A percentile compares a stretch with the other conserved stretches of the same genome.
phyloP scores from a whole-genome alignment of 2,888 invertebrate species.

The Helobdella robusta region DNA sequence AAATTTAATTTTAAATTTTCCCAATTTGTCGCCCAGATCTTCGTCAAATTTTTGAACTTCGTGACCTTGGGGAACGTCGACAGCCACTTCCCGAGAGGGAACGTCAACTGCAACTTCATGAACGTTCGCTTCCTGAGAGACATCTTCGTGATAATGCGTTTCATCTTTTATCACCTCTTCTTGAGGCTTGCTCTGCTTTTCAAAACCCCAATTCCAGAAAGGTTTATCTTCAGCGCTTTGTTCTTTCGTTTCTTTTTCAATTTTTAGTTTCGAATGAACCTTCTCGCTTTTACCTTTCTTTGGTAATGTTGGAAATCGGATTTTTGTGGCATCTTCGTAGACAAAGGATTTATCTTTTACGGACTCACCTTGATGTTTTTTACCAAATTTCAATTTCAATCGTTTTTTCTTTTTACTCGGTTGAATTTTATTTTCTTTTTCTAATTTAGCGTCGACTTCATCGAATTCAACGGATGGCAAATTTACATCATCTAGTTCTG shows the following conservation, averaged over 20 bases:
- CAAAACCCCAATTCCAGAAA: slow-evolving; percentile 18
- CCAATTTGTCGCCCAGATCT: background rate
- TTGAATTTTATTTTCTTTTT: background rate
- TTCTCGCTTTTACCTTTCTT: background rate
- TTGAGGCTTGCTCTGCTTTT: background rate
- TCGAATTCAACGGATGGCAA: slow-evolving; percentile 1
- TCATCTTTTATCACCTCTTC: slow-evolving; percentile 13
- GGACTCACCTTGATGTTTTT: slow-evolving; percentile 5
- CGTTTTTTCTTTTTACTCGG: slow-evolving; percentile 10
- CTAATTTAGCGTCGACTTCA: background rate
- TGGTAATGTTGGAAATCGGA: slow-evolving; percentile 6
- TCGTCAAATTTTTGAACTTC: slow-evolving; percentile 4
- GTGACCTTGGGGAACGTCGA: background rate
- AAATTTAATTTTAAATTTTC: slow-evolving; percentile 14
- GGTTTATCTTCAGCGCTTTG: background rate
- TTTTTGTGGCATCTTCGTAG: slow-evolving; percentile 23
- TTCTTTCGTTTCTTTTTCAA: background rate
- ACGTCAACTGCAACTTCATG: background rate
- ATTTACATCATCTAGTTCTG: background rate
- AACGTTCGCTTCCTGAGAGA: background rate
- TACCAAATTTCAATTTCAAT: too few species aligned
- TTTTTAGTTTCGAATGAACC: too few species aligned
- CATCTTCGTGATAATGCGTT: slow-evolving; percentile 12
- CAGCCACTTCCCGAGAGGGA: background rate
- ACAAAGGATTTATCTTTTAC: slow-evolving; percentile 21